A percentile compares a stretch with the other conserved stretches of the same genome.
Evolutionary conservation across 2,113 vertebrate species (phyloP).

Genomic region (Vulpes vulpes): DNA sequence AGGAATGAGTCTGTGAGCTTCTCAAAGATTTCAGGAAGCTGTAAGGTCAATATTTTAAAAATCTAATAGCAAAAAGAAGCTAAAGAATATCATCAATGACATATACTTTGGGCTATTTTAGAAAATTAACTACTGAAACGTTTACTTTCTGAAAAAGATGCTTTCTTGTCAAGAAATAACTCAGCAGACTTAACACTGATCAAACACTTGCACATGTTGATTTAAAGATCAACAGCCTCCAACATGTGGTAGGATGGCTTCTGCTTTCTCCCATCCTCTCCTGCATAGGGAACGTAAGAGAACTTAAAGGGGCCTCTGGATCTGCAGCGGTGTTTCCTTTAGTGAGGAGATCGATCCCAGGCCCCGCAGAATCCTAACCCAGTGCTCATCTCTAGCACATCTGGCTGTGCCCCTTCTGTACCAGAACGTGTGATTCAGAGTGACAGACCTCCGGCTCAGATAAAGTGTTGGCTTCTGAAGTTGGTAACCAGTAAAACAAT

Average conservation of each 20-base stretch:
- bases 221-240: background rate
- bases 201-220: background rate
- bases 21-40: background rate
- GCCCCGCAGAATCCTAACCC: accelerated
- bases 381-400: accelerated
- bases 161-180: background rate
- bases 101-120: background rate
- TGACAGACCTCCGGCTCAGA: accelerated
- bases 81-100: background rate
- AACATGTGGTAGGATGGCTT: background rate
- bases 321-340: background rate
- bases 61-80: background rate
- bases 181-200: background rate
- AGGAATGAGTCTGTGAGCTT: too few species aligned
- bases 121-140: background rate
- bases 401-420: background rate
- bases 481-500: background rate
- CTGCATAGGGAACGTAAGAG: accelerated
- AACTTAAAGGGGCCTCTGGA: background rate
- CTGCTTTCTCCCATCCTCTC: too few species aligned
- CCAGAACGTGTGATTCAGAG: background rate
- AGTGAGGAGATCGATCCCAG: background rate
- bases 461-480: background rate
- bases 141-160: background rate
- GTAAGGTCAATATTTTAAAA: background rate